Conservation (phyloP, 1,140 invertebrate species). For the Brachionus koreanus region DNA sequence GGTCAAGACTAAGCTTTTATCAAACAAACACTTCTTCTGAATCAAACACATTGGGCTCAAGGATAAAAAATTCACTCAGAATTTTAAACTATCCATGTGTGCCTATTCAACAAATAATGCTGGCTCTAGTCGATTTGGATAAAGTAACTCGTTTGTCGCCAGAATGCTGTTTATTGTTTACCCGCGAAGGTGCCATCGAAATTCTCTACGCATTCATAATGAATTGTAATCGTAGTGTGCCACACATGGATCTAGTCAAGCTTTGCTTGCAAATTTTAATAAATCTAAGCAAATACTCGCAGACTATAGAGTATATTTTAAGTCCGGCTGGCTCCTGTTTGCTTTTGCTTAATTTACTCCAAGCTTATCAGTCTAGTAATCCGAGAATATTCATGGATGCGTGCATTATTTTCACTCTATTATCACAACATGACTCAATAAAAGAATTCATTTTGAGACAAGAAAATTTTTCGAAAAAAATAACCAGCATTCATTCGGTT, state of each 20-base stretch:
- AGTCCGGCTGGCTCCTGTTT: background rate
- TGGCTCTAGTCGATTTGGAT: constrained; percentile 13
- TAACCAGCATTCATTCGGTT: constrained; percentile 11
- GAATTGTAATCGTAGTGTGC: constrained; percentile 40
- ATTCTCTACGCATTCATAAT: constrained; percentile 19
- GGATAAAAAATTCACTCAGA: background rate
- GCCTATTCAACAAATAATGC: constrained; percentile 14
- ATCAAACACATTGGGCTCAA: constrained; percentile 17
- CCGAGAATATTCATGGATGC: constrained; percentile 26
- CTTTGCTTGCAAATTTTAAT: constrained; percentile 34
- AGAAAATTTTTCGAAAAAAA: background rate
- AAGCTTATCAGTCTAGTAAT: constrained; percentile 19
- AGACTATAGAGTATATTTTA: background rate
- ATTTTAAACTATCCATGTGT: constrained; percentile 6
- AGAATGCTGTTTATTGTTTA: constrained; percentile 36
- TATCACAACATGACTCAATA: constrained; percentile 16
- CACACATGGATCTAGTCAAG: constrained; percentile 34
- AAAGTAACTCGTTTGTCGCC: constrained; percentile 40
- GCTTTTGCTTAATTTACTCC: background rate
- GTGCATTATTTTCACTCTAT: constrained; percentile 35
- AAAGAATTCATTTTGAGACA: background rate
- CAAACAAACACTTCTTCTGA: background rate
- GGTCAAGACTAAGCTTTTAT: constrained; percentile 19
- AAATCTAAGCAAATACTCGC: constrained; percentile 18
- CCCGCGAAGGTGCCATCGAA: constrained; percentile 8